phyloP scores from a whole-genome alignment of 2,113 vertebrate genomes.

The Neogale vison region DNA sequence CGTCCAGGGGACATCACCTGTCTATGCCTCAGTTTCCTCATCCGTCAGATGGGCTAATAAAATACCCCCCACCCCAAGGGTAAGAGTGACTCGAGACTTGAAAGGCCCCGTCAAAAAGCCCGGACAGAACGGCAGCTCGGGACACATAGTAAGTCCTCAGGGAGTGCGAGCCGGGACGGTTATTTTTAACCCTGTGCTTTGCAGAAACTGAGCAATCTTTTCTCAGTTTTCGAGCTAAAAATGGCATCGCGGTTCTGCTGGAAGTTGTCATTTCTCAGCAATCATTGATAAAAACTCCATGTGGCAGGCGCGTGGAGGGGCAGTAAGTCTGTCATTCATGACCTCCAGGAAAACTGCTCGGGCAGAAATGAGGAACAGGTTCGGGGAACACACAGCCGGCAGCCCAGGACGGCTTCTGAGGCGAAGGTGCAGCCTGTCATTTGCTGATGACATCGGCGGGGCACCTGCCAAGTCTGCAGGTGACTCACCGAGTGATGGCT shows the following conservation, averaged over 20 bases:
- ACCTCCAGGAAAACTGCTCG: not conserved
- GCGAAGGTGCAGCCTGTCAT: not conserved
- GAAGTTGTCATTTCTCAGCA: conserved; percentile 4
- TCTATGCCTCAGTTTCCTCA: not conserved
- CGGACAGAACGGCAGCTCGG: fast-evolving
- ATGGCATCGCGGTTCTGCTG: not conserved
- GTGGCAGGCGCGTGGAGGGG: not conserved
- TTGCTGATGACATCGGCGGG: not conserved
- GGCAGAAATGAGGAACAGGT: not conserved
- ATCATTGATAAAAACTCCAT: not conserved
- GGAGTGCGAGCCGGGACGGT: no score
- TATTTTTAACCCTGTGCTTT: not conserved
- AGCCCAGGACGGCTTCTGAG: not conserved
- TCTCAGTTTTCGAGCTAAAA: conserved; percentile 7
- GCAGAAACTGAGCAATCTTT: not conserved
- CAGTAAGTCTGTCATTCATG: not conserved
- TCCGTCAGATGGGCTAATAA: not conserved
- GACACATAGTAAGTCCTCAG: not conserved
- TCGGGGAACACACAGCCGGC: not conserved
- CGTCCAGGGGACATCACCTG: not conserved
- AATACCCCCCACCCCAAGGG: not conserved
- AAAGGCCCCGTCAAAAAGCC: not conserved
- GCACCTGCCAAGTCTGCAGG: not conserved
- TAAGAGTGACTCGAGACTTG: fast-evolving
- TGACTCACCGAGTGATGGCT: not conserved